phyloP scores from a whole-genome alignment of 53 echinoderm and acorn worm species.

The Hippasteria phrygiana region DNA sequence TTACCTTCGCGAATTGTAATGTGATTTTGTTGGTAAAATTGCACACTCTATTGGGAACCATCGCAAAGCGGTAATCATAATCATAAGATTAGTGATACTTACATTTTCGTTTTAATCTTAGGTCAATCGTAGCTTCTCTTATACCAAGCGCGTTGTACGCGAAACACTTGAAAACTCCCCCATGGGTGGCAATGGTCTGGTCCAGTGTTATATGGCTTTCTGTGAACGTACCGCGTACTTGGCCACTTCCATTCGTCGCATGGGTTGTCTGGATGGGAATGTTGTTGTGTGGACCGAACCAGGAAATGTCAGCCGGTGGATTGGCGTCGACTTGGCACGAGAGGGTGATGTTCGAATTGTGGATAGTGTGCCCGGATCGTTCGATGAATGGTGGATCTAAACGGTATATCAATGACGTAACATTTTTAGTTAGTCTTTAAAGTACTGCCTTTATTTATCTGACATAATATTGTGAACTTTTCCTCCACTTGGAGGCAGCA shows the following conservation, averaged over 20 bases:
- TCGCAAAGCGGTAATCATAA: too few relatives aligned
- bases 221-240: not conserved
- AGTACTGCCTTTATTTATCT: too few relatives aligned
- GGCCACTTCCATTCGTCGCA: not conserved
- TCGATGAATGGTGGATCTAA: slow-evolving; percentile 25
- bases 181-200: not conserved
- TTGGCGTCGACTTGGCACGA: slow-evolving; percentile 36
- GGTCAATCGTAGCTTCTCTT: not conserved
- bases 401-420: not conserved
- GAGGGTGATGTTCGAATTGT: not conserved
- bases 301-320: slow-evolving; percentile 1
- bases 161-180: not conserved
- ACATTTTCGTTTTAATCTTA: not conserved
- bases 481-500: too few relatives aligned
- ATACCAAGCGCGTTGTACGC: slow-evolving; percentile 6
- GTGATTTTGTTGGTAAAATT: too few relatives aligned
- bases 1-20: too few relatives aligned
- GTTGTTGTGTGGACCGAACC: not conserved
- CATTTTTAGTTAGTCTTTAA: not conserved
- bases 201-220: not conserved
- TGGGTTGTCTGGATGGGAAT: not conserved
- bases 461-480: not conserved
- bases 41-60: too few relatives aligned
- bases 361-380: not conserved
- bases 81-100: too few relatives aligned